Evolutionary conservation across 2,888 invertebrate species (phyloP), one percentile per base, ranked within the genome.

Genomic region (Synanthedon vespiformis): DNA sequence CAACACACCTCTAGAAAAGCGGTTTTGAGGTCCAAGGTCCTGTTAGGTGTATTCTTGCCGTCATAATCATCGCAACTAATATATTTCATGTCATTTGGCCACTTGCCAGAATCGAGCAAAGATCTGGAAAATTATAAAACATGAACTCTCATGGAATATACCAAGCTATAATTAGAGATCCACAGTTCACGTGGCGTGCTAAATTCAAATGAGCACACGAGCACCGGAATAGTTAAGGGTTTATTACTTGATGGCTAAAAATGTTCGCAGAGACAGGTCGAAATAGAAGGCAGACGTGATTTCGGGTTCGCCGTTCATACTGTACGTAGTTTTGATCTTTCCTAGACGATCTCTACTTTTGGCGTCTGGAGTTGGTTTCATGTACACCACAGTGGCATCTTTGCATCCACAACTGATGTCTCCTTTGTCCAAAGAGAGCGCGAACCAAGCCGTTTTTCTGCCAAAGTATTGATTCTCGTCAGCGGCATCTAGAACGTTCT

Each of bases 201-300:
- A 65, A 70, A 67, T 60, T 51, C 53, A 58, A 50, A 70, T 62
- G 65, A 60, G 65, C 70, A 64, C 70, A 65, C 61, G 63, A 71
- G 66, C 61, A 67, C 68, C 65, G 66, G 63, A 71, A 70, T 70
- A 72, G 65, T 61, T 44, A 44, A 70, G 73, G 79, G 71, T 70
- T 76, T 63, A 88, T 88, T 89, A 93, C 94, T 92, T 93, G 58
- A 94, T 85, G 6, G 94, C 90, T 61, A 93, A 77, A 67, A 94
- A 91, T 3, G 94, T 90, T 60, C 93, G 87, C 55, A 94, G 75
- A 22, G 93, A 91, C 57, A 97, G 79, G 79, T 97, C 97, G 77
- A 95, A 96, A 80, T 96, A 96, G 79, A 97, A 96, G 4, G 94
- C 93, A 1, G 94, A 91, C 48, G 92, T 90, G 56, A 95, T 92